A percentile compares a stretch with the other conserved stretches of the same genome.
Conservation (phyloP, 2,888 invertebrate species). For the Serripes groenlandicus region DNA sequence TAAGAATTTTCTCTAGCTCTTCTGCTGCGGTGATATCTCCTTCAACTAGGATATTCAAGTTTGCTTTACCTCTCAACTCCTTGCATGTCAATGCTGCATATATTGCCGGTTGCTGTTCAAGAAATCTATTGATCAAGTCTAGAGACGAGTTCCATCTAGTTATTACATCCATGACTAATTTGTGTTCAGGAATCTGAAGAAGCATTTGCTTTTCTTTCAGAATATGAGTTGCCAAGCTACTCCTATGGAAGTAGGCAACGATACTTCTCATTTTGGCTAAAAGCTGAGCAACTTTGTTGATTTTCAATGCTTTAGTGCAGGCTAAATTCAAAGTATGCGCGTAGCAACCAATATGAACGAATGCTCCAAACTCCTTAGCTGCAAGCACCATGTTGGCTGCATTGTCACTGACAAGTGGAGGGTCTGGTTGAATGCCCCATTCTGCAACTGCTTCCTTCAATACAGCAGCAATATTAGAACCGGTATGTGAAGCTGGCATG, state of each 20-base stretch:
- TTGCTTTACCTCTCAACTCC: slow-evolving; percentile 28
- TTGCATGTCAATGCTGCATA: slow-evolving; percentile 29
- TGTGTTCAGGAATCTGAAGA: slow-evolving; percentile 40
- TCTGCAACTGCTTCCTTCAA: slow-evolving; percentile 22
- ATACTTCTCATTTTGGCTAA: slow-evolving; percentile 37
- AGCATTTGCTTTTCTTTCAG: slow-evolving; percentile 38
- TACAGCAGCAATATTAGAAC: slow-evolving; percentile 32
- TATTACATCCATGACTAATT: slow-evolving; percentile 39
- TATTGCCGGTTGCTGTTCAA: slow-evolving; percentile 49
- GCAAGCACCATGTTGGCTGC: slow-evolving; percentile 47
- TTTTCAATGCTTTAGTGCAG: slow-evolving; percentile 17
- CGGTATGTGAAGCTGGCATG: slow-evolving; percentile 33
- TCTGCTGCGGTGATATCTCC: slow-evolving; percentile 44
- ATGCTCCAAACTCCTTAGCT: slow-evolving; percentile 20
- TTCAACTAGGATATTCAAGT: slow-evolving; percentile 25
- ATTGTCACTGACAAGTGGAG: slow-evolving; percentile 47
- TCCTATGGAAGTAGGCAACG: slow-evolving; percentile 44
- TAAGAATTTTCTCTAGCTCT: slow-evolving; percentile 39
- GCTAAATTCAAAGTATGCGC: slow-evolving; percentile 55
- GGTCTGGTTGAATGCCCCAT: slow-evolving; percentile 26
- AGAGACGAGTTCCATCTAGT: slow-evolving; percentile 51
- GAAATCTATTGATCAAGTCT: slow-evolving; percentile 38
- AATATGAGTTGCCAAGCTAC: slow-evolving; percentile 17
- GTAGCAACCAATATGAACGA: slow-evolving; percentile 17
- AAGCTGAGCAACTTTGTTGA: slow-evolving; percentile 20